These are phyloP conservation scores for Taenaris catops DNA, from an alignment of 2,888 invertebrate species.

Conservation along the genomic window DNA sequence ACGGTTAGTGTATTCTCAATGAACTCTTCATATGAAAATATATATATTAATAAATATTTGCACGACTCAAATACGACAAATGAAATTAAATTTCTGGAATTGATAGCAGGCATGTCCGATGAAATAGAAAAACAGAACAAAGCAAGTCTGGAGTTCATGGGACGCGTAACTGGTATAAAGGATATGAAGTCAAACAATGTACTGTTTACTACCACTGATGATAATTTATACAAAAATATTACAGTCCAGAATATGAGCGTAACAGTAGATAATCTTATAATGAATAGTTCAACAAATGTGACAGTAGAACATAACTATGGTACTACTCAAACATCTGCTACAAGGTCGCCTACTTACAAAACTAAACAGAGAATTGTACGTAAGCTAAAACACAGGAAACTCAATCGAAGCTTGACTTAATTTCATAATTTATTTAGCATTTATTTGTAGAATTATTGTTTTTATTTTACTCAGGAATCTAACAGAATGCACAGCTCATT, in stretches of 20 bases:
- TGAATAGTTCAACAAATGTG: not conserved
- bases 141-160: constrained; percentile 44
- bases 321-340: constrained; percentile 12
- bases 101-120: constrained; percentile 44
- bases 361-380: constrained; percentile 33
- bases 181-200: not conserved
- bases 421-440: not conserved
- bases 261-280: not conserved
- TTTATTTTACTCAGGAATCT: too few species aligned
- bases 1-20: constrained; percentile 15
- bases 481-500: too few species aligned
- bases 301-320: not conserved
- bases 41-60: constrained; percentile 34
- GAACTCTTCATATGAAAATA: constrained; percentile 33
- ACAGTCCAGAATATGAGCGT: not conserved
- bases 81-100: constrained; percentile 24
- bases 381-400: constrained; percentile 32
- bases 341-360: constrained; percentile 27
- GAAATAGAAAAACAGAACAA: constrained; percentile 52
- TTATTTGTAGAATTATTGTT: too few species aligned
- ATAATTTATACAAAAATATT: not conserved
- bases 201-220: not conserved
- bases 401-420: constrained; percentile 1
- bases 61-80: constrained; percentile 21
- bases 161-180: constrained; percentile 25